A percentile compares a stretch with the other conserved stretches of the same genome.
These are phyloP conservation scores for Tachuris rubrigastra DNA, from an alignment of 2,113 vertebrate species.

Conservation along the genomic window DNA sequence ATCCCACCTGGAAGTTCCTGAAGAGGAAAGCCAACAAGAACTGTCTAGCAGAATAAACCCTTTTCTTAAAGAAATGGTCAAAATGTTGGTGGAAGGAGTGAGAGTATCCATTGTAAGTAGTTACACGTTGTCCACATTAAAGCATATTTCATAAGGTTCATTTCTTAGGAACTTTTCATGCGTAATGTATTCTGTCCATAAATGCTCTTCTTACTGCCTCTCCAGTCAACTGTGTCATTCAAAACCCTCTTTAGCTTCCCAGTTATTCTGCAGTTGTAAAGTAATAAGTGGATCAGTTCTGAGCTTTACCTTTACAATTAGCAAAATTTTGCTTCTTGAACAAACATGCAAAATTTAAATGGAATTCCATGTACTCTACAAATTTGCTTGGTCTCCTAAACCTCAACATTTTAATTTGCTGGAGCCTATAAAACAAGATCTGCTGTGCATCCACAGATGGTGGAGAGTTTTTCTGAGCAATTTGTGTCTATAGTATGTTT, in stretches of 20 bases:
- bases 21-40: conserved; percentile 76
- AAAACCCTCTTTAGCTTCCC: not conserved
- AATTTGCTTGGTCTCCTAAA: not conserved
- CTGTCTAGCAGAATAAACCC: conserved; percentile 77
- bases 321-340: not conserved
- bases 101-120: conserved; percentile 86
- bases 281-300: not conserved
- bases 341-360: not conserved
- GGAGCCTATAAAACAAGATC: not conserved
- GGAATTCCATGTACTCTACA: not conserved
- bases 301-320: not conserved
- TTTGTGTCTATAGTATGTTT: not conserved
- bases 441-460: not conserved
- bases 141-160: not conserved
- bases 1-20: conserved; percentile 74
- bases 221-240: not conserved
- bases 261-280: not conserved
- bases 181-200: not conserved
- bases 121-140: not conserved
- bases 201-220: not conserved
- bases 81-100: conserved; percentile 89
- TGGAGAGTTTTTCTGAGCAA: not conserved
- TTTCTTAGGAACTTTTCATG: not conserved
- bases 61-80: conserved; percentile 90
- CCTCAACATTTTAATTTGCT: not conserved